These are phyloP conservation scores for Xestobium rufovillosum DNA, from an alignment of 2,888 invertebrate genomes.

Conservation along the genomic window DNA sequence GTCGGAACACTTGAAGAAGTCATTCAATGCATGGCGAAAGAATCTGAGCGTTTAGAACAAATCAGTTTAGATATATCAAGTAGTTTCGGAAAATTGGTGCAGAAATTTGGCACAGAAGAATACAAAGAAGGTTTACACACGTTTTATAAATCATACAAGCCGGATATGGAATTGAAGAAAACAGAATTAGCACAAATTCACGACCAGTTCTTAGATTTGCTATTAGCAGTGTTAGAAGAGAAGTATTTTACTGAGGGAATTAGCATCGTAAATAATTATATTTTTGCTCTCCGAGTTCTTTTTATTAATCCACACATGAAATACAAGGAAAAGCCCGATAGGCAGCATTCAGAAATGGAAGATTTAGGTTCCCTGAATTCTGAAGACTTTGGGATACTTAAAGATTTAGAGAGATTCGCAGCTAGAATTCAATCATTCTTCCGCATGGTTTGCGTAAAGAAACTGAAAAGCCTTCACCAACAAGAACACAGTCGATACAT, in stretches of 20 bases:
- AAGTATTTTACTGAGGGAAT: slow-evolving; percentile 11
- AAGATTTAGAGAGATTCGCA: slow-evolving; percentile 28
- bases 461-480: slow-evolving; percentile 25
- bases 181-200: slow-evolving; percentile 13
- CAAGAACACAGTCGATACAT: slow-evolving; percentile 24
- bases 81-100: slow-evolving; percentile 32
- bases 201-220: slow-evolving; percentile 17
- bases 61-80: slow-evolving; percentile 29
- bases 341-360: not conserved
- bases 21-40: slow-evolving; percentile 28
- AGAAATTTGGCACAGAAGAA: slow-evolving; percentile 31
- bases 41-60: slow-evolving; percentile 30
- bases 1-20: slow-evolving; percentile 32
- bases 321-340: slow-evolving; percentile 1
- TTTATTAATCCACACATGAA: slow-evolving; percentile 20
- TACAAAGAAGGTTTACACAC: slow-evolving; percentile 22
- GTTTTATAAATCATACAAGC: slow-evolving; percentile 32
- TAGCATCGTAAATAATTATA: slow-evolving; percentile 10
- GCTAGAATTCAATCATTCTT: slow-evolving; percentile 34
- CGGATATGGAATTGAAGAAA: slow-evolving; percentile 16
- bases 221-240: slow-evolving; percentile 17
- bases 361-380: slow-evolving; percentile 3
- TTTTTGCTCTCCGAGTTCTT: slow-evolving; percentile 23
- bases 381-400: slow-evolving; percentile 25
- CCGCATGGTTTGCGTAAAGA: slow-evolving; percentile 28